Evolutionary conservation across 2,113 vertebrate species (phyloP).

Genomic region (Potamarius usumacintae): DNA sequence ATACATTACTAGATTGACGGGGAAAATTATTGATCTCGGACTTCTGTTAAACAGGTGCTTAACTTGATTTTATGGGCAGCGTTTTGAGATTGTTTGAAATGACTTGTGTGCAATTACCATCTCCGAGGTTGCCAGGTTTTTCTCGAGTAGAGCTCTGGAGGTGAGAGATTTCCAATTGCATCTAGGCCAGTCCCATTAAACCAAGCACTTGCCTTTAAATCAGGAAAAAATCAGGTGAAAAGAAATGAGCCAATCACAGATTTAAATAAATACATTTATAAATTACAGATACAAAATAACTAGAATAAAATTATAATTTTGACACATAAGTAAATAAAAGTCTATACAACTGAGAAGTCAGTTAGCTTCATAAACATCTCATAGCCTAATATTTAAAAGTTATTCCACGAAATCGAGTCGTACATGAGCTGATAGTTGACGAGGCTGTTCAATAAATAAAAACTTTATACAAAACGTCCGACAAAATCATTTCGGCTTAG

Average conservation of each 20-base stretch:
- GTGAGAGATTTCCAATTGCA: background rate
- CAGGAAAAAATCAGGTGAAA: background rate
- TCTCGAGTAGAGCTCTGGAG: background rate
- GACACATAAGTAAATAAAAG: background rate
- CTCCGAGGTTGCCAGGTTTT: conserved; percentile 18
- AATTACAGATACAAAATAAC: background rate
- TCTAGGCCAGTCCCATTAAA: background rate
- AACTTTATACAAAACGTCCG: no score
- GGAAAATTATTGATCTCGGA: background rate
- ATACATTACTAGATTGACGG: background rate
- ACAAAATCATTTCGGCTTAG: no score
- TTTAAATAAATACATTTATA: background rate
- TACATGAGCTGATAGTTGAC: no score
- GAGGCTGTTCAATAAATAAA: no score
- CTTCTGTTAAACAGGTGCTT: conserved; percentile 4
- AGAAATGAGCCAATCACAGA: background rate
- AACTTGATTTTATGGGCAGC: background rate
- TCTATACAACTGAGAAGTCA: background rate
- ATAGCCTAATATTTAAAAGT: background rate
- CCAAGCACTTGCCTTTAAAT: background rate
- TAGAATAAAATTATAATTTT: background rate
- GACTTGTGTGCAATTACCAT: conserved; percentile 1
- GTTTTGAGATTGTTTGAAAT: conserved; percentile 11
- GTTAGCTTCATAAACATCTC: background rate
- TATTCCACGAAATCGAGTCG: no score